These are phyloP conservation scores for Apostichopus parvimensis DNA, from an alignment of 35 echinoderm and acorn worm species.

Conservation along the genomic window DNA sequence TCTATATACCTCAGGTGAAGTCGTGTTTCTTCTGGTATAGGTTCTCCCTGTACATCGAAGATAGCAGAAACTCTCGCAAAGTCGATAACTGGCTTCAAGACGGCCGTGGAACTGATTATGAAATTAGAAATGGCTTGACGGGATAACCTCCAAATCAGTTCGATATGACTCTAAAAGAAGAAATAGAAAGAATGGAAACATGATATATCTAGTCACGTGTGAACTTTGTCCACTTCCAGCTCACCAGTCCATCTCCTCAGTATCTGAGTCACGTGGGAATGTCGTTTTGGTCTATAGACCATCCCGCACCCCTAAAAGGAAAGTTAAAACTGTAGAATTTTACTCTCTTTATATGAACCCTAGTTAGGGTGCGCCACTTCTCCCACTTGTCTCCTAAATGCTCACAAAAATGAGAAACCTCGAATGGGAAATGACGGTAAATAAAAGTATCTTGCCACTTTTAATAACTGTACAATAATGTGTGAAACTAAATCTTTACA, in stretches of 20 bases:
- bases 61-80: constrained; percentile 71
- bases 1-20: constrained; percentile 63
- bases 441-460: no score
- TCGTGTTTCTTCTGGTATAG: constrained; percentile 55
- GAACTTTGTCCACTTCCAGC: no score
- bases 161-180: constrained; percentile 65
- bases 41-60: constrained; percentile 58
- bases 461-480: no score
- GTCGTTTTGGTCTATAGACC: no score
- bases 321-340: no score
- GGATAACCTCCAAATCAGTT: constrained; percentile 81
- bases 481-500: no score
- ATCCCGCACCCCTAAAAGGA: no score
- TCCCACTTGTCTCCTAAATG: no score
- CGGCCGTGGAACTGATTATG: constrained; percentile 80
- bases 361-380: no score
- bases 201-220: neutral
- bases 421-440: no score
- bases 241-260: neutral
- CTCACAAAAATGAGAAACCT: no score
- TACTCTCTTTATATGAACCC: no score
- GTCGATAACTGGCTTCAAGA: constrained; percentile 68
- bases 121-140: constrained; percentile 71
- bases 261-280: neutral
- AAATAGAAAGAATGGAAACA: neutral